Percentiles rank a stretch among this genome's conserved stretches.
Conservation (phyloP, 2,797 vertebrate species). For the Potorous gilbertii region DNA sequence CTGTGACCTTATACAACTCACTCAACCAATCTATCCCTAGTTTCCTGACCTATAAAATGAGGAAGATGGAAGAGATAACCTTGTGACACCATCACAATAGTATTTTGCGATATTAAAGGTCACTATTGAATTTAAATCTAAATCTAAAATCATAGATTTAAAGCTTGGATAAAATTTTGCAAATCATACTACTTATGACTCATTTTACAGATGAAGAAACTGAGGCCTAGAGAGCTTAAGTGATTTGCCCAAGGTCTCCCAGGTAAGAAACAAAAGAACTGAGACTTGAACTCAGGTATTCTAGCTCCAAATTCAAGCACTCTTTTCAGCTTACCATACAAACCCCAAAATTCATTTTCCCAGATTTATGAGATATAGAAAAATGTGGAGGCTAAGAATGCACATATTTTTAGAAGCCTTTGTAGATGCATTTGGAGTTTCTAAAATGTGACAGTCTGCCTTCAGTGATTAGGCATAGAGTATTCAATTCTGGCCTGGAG, state of each 20-base stretch:
- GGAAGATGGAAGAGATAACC: neutral
- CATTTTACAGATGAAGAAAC: neutral
- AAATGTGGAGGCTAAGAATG: constrained; percentile 77
- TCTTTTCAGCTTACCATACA: neutral
- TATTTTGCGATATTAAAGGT: neutral
- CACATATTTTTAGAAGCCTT: constrained; percentile 74
- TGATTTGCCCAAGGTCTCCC: neutral
- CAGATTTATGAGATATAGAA: constrained; percentile 68
- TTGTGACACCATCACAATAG: neutral
- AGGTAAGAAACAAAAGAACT: neutral
- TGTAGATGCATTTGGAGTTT: constrained; percentile 80
- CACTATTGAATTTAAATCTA: neutral
- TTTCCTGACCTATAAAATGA: neutral
- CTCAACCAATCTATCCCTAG: neutral
- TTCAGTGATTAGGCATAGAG: constrained; percentile 80
- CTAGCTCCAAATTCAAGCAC: neutral
- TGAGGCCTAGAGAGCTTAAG: neutral
- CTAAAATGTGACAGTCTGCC: constrained; percentile 80
- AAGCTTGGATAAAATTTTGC: neutral
- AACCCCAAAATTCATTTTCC: constrained; percentile 17
- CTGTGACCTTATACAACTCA: neutral
- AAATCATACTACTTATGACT: neutral
- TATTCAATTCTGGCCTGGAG: constrained; percentile 78
- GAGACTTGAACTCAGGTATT: neutral
- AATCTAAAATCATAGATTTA: neutral